These are phyloP conservation scores for Corapipo altera DNA, from an alignment of 2,113 vertebrate genomes.

Conservation along the genomic window DNA sequence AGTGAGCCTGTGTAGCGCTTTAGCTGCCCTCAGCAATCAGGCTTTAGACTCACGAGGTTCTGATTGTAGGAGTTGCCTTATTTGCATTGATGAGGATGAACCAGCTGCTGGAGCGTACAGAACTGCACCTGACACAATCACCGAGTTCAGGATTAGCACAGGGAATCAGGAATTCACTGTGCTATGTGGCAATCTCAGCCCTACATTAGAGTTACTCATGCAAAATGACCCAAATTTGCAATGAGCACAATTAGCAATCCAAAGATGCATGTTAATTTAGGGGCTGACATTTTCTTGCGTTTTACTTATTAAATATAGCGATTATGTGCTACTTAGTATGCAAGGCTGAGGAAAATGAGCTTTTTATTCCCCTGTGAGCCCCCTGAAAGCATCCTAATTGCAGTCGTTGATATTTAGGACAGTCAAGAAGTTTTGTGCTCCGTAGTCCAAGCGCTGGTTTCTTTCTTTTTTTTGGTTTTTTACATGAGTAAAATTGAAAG, in stretches of 20 bases:
- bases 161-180: slow-evolving; percentile 67
- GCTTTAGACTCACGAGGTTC: slow-evolving; percentile 72
- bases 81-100: slow-evolving; percentile 87
- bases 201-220: slow-evolving; percentile 75
- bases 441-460: neutral
- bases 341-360: neutral
- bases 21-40: slow-evolving; percentile 76
- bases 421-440: neutral
- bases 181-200: slow-evolving; percentile 55
- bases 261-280: slow-evolving; percentile 75
- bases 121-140: slow-evolving; percentile 78
- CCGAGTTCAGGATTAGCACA: slow-evolving; percentile 67
- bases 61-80: slow-evolving; percentile 80
- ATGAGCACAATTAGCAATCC: slow-evolving; percentile 75
- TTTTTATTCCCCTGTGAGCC: neutral
- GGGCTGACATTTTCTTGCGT: slow-evolving; percentile 48
- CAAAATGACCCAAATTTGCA: slow-evolving; percentile 83
- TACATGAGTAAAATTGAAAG: neutral
- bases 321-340: slow-evolving; percentile 16
- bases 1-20: slow-evolving; percentile 67
- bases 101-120: slow-evolving; percentile 77
- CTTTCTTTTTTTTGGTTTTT: neutral
- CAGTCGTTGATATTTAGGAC: neutral
- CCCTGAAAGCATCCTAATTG: neutral
- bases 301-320: slow-evolving; percentile 71